Conservation (phyloP, 2,797 vertebrate genomes). For the Sylvilagus floridanus region DNA sequence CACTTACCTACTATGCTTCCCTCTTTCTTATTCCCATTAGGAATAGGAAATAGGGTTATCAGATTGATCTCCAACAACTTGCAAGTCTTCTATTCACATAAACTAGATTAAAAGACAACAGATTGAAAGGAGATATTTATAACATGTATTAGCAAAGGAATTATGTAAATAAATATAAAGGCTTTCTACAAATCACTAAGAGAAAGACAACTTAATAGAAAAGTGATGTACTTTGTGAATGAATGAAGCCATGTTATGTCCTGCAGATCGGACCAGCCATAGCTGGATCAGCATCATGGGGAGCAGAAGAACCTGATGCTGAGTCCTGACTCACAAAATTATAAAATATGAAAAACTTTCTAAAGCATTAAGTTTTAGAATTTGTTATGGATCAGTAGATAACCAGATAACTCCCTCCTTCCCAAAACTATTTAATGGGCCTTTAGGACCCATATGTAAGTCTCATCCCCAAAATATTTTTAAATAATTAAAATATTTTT, state of each 20-base stretch:
- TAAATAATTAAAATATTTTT: not conserved
- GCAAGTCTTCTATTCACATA: not conserved
- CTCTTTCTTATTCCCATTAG: not conserved
- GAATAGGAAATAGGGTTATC: too few species aligned
- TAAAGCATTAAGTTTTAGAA: not conserved
- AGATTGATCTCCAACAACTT: not conserved
- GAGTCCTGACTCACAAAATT: not conserved
- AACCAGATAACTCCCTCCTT: not conserved
- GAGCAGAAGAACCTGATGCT: not conserved
- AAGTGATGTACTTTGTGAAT: not conserved
- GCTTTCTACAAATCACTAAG: not conserved
- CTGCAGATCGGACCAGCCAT: not conserved
- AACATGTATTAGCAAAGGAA: not conserved
- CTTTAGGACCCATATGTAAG: not conserved
- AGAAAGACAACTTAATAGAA: not conserved
- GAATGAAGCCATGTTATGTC: not conserved
- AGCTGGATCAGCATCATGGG: not conserved
- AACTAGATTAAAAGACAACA: slow-evolving; percentile 14
- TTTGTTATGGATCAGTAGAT: not conserved
- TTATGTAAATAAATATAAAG: not conserved
- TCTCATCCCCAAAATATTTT: not conserved
- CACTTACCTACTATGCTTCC: not conserved
- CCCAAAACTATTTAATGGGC: not conserved
- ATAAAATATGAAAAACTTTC: not conserved
- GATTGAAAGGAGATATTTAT: not conserved